Conservation (phyloP, 2,113 vertebrate genomes). For the Ammodytes marinus region DNA sequence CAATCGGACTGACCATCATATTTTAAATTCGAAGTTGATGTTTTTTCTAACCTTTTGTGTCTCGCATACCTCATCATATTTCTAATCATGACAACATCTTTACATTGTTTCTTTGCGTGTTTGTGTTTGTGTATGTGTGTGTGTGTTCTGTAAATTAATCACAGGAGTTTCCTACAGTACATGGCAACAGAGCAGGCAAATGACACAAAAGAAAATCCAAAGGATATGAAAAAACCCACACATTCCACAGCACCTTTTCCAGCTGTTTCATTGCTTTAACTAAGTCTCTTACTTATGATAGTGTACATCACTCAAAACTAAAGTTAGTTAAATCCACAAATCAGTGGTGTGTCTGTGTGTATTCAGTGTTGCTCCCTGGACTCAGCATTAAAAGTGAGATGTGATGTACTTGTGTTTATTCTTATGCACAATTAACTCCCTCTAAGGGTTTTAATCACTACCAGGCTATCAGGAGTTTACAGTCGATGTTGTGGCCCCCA, state of each 20-base stretch:
- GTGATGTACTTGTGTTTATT: slow-evolving; percentile 56
- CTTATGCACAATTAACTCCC: slow-evolving; percentile 49
- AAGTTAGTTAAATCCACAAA: slow-evolving; percentile 10
- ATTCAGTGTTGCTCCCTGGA: not conserved
- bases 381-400: slow-evolving; percentile 29
- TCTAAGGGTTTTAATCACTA: slow-evolving; percentile 55
- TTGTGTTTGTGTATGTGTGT: slow-evolving; percentile 3
- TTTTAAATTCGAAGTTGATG: slow-evolving; percentile 60
- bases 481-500: slow-evolving; percentile 10
- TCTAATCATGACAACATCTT: slow-evolving; percentile 52
- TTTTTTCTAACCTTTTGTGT: slow-evolving; percentile 52
- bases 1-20: slow-evolving; percentile 30
- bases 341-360: not conserved
- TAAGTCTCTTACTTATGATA: not conserved
- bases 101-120: slow-evolving; percentile 19
- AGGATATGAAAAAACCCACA: slow-evolving; percentile 33
- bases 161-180: slow-evolving; percentile 12
- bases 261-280: slow-evolving; percentile 14
- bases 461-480: slow-evolving; percentile 32
- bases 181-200: slow-evolving; percentile 45
- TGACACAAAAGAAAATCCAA: slow-evolving; percentile 24
- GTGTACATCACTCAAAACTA: not conserved
- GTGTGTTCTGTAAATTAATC: slow-evolving; percentile 46
- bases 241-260: slow-evolving; percentile 5
- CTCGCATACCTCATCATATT: slow-evolving; percentile 39